Evolutionary conservation across 23 tunicate species (phyloP), one percentile per base, ranked within the genome.

Genomic region (Trididemnum clinides): DNA sequence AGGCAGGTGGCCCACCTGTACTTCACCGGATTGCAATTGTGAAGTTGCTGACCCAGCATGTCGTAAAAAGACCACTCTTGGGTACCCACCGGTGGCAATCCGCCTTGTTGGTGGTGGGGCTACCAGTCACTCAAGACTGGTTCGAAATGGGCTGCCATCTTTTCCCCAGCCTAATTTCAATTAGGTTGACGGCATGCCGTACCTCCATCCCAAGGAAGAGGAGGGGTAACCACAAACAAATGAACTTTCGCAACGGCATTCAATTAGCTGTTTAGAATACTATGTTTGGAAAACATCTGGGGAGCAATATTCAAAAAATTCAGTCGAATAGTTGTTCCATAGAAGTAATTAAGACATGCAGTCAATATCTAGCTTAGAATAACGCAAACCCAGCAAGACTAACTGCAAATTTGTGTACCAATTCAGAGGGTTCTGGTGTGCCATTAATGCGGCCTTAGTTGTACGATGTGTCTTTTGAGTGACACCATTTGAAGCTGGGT

Each of bases 351-450:
- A 63, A 34, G 82, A 64, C 29, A 64, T 26, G 23, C 31, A 38
- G 20, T 77, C 64, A 26, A 77, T 34, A 22, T 77, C 64, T 1
- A 1, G 23, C 1, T 77, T 77, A 26, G 51, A 26, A 44, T 7
- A 1, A 2, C 82, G 65, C 22, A 77, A 33, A n/a, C 82, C 82
- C 38, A 77, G 82, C 29, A 77, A 39, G 0, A 77, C 82, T 6
- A 50, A 31, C 28, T 64, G 64, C 5, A 77, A 50, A 28, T 77
- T 39, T 0, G 82, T 26, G 20, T 77, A 33, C 82, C 82, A 77
- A 31, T 77, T 51, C 1, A 10, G 10, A 26, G 82, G 82, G 32
- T 77, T 77, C 28, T 77, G 10, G 50, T 77, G 39, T 2, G 82
- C 39, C 50, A 39, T 77, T 20, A 77, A 33, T 0, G 82, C 82